A percentile compares a stretch with the other conserved stretches of the same genome.
Conservation (phyloP, 2,113 vertebrate species). For the Heterotilapia buettikoferi region DNA sequence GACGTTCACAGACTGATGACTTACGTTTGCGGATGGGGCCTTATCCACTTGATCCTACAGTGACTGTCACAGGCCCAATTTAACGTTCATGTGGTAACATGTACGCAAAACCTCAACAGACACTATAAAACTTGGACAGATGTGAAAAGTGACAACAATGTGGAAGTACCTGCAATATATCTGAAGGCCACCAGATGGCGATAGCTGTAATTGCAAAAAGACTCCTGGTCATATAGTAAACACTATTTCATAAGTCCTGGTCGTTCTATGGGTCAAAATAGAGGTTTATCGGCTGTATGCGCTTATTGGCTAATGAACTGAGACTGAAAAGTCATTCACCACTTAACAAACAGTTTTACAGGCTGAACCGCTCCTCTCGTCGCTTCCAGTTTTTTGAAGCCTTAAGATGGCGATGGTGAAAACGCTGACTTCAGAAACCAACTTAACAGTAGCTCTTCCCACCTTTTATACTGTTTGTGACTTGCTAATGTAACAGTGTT, state of each 20-base stretch:
- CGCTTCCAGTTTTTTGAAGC: not conserved
- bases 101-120: not conserved
- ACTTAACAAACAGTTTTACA: not conserved
- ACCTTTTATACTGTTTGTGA: not conserved
- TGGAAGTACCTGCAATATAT: not conserved
- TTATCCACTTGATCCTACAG: not conserved
- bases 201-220: not conserved
- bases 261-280: accelerated
- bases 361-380: not conserved
- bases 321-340: not conserved
- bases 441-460: not conserved
- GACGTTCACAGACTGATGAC: not conserved
- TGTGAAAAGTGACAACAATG: not conserved
- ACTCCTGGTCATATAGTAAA: not conserved
- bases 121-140: not conserved
- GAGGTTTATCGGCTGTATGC: not conserved
- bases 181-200: not conserved
- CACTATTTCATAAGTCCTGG: not conserved
- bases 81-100: accelerated
- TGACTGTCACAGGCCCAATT: not conserved
- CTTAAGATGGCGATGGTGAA: not conserved
- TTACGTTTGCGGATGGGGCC: not conserved
- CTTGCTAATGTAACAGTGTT: not conserved
- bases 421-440: accelerated
- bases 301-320: not conserved